Evolutionary conservation across 2,888 invertebrate species (phyloP).

Genomic region (Laspeyria flexula): DNA sequence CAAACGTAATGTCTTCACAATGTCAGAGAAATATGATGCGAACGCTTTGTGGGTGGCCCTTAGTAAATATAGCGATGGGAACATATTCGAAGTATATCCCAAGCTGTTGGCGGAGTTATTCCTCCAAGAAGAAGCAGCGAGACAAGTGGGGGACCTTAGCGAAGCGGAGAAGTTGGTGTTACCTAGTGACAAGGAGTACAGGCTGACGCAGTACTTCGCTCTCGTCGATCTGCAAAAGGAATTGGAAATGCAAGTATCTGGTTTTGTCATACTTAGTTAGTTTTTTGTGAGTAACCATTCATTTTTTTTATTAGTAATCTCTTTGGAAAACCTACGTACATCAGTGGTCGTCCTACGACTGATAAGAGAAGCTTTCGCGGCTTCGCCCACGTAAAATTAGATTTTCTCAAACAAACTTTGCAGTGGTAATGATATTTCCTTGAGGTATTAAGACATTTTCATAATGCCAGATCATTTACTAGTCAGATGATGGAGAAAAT

Average conservation of each 20-base stretch:
- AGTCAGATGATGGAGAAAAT: too few relatives aligned
- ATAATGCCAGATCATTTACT: too few relatives aligned
- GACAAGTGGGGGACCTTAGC: constrained; percentile 71
- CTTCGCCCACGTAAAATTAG: too few relatives aligned
- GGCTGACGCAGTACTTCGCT: constrained; percentile 88
- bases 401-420: too few relatives aligned
- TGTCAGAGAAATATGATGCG: constrained; percentile 70
- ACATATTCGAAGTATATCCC: constrained; percentile 89
- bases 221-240: constrained; percentile 88
- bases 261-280: too few relatives aligned
- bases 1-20: constrained; percentile 51
- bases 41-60: constrained; percentile 84
- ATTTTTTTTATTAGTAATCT: too few relatives aligned
- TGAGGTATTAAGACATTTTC: too few relatives aligned
- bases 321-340: too few relatives aligned
- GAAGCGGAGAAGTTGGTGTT: constrained; percentile 86
- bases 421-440: too few relatives aligned
- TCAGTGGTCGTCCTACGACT: too few relatives aligned
- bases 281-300: too few relatives aligned
- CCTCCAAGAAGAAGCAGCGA: constrained; percentile 76
- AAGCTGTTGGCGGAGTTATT: constrained; percentile 88
- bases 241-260: constrained; percentile 57
- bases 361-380: too few relatives aligned
- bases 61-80: constrained; percentile 83
- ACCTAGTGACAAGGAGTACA: constrained; percentile 90